phyloP scores from a whole-genome alignment of 2,888 invertebrate species.

The Ophioninae sp. region DNA sequence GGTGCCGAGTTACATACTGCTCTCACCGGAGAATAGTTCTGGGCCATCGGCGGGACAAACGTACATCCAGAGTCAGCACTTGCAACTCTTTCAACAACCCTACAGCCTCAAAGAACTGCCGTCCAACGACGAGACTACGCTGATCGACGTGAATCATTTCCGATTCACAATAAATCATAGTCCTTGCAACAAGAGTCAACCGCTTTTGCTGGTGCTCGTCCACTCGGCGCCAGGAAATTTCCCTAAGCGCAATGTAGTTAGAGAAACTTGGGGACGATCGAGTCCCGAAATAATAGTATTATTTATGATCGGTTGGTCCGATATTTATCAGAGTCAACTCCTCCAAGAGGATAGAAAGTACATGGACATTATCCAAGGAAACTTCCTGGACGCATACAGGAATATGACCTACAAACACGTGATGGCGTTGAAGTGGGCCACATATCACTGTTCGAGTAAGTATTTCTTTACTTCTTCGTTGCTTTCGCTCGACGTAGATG shows the following conservation, averaged over 20 bases:
- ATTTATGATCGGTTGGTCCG: slow-evolving; percentile 80
- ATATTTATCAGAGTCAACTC: slow-evolving; percentile 75
- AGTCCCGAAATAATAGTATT: slow-evolving; percentile 74
- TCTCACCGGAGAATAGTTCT: slow-evolving; percentile 70
- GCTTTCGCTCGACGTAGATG: no score
- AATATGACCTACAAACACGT: slow-evolving; percentile 84
- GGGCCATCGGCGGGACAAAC: slow-evolving; percentile 61
- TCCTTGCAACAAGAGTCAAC: slow-evolving; percentile 82
- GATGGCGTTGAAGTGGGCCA: slow-evolving; percentile 83
- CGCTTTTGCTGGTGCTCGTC: slow-evolving; percentile 81
- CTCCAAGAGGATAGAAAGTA: slow-evolving; percentile 77
- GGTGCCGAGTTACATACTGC: slow-evolving; percentile 69
- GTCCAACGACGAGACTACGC: slow-evolving; percentile 74
- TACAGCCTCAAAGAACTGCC: slow-evolving; percentile 73
- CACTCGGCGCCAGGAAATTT: slow-evolving; percentile 82
- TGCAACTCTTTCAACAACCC: slow-evolving; percentile 56
- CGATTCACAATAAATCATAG: slow-evolving; percentile 84
- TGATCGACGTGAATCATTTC: slow-evolving; percentile 83
- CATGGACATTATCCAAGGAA: slow-evolving; percentile 82
- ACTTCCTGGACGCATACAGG: slow-evolving; percentile 82
- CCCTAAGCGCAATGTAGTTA: slow-evolving; percentile 79
- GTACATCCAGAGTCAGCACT: slow-evolving; percentile 32
- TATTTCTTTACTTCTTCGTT: slow-evolving; percentile 8
- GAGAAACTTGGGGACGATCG: slow-evolving; percentile 81
- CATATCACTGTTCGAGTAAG: slow-evolving; percentile 81